A percentile compares a stretch with the other conserved stretches of the same genome.
phyloP scores from a whole-genome alignment of 64 coral and sea anemone species.

The Acropora yongei region DNA sequence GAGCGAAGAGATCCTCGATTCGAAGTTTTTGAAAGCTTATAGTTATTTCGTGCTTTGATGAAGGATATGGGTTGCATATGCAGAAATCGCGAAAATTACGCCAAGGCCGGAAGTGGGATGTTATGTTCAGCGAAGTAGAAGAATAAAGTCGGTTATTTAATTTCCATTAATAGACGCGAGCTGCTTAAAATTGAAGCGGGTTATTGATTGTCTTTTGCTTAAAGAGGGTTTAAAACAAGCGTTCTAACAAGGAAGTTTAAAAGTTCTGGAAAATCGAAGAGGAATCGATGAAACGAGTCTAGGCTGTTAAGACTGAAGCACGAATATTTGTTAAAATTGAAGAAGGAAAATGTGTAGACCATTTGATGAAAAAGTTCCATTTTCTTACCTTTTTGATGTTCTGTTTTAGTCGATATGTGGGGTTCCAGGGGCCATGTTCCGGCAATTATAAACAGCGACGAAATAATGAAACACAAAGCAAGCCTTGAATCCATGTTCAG shows the following conservation, averaged over 20 bases:
- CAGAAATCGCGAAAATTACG: no score
- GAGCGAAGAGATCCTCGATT: no score
- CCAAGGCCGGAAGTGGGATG: no score
- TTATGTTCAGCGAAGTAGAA: neutral
- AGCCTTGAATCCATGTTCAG: slow-evolving; percentile 22
- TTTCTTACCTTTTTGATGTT: slow-evolving; percentile 15
- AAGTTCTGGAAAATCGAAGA: no score
- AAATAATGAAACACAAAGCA: neutral
- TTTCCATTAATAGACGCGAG: no score
- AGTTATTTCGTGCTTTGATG: no score
- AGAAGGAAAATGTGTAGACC: neutral
- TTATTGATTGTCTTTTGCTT: neutral
- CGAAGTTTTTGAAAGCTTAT: no score
- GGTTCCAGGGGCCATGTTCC: slow-evolving; percentile 14
- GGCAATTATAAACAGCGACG: slow-evolving; percentile 8
- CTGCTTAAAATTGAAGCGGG: neutral
- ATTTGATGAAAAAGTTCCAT: neutral
- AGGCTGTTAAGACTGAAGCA: neutral
- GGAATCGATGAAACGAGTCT: neutral
- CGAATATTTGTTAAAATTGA: no score
- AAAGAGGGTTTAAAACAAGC: neutral
- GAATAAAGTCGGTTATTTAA: neutral
- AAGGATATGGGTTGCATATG: no score
- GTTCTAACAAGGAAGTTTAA: neutral
- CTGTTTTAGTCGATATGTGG: no score